Base-by-base conservation (phyloP, 2,888 invertebrate genomes). In the Apamea sordens region DNA sequence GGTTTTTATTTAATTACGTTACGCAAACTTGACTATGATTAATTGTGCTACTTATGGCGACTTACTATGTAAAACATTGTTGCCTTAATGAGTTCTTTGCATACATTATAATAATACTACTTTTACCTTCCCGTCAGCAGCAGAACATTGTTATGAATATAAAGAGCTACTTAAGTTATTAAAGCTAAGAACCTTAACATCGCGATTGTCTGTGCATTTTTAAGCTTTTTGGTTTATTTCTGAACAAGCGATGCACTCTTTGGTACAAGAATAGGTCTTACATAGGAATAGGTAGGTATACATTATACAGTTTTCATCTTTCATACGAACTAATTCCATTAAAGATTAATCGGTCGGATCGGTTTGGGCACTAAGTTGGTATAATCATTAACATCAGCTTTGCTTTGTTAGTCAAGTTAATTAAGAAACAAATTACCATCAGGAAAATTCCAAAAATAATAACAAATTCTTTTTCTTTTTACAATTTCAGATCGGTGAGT, bases 121-220 rank as follows among this genome's bases (percentile, higher is more conserved):
- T 74, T 83, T 88, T 89, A 89, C 89, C 89, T 89, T 76, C 28
- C 47, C 87, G 13, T 87, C 88, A 44, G 89, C 89, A 74, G 90
- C 90, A 63, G 61, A 74, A 78, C 79, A 75, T 74, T 73, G 53
- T 73, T 75, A 86, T 79, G 77, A 79, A 87, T 75, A 79, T 70
- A 78, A 82, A 76, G 50, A 81, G 64, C 73, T 89, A 86, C 59
- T 59, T 67, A 69, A 36, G 32, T 73, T 80, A 77, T 56, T 59
- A 72, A 76, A 77, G 63, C 69, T 61, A 63, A 77, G 47, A 78
- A 78, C 67, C 65, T 44, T 47, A 65, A 44, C 32, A 13, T 73
- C 18, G 32, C 44, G 50, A 50, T n/a, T 44, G 47, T 59, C 36
- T 47, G 13, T 50, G 32, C 36, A 65, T 59, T 50, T 74, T 63